Evolutionary conservation across 2,888 invertebrate genomes (phyloP), one percentile per base, ranked within the genome.

Genomic region (Prostheceraeus crozeri): DNA sequence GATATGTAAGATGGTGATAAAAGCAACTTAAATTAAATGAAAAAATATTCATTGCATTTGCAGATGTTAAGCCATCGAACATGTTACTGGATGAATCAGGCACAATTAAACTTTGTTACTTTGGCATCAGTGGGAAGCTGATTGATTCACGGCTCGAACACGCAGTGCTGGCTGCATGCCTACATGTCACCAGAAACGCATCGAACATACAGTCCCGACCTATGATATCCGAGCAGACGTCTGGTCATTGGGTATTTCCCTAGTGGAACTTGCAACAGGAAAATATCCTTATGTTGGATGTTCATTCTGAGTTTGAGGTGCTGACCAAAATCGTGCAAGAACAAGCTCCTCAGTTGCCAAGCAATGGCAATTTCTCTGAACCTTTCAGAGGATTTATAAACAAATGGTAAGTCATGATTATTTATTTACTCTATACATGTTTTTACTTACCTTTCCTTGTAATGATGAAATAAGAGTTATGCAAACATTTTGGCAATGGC

Each of bases 191-290:
- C 96, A 54, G 96, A 98, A n/a, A 80, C 82, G 96, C 69, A 94
- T 96, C 77, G 91, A 93, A 77, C 91, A 91, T 23, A 83, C n/a
- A n/a, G n/a, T n/a, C n/a, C n/a, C 90, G 57, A 89, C 91, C 78
- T 98, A 98, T 77, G 98, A 98, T 79, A 91, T 98, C 72, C 83
- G 98, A 68, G 96, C 98, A 19, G 98, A 99, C 79, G 96, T 99
- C 54, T 98, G 98, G 98, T 93, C 93, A 66, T 81, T 98, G 67
- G 98, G 98, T 67, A 93, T 78, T 27, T 73, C 76, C 30, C 64
- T 77, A 66, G 73, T 98, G 55, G 98, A 98, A 81, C 81, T 98
- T 70, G 98, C 96, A 46, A 91, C 91, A 11, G 96, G 93, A 56
- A 84, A 85, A 67, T 94, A 93, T 76, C 96, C 96, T 0, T 81